Evolutionary conservation across 2,113 vertebrate genomes (phyloP), one percentile per base, ranked within the genome.

Genomic region (Rafetus swinhoei): DNA sequence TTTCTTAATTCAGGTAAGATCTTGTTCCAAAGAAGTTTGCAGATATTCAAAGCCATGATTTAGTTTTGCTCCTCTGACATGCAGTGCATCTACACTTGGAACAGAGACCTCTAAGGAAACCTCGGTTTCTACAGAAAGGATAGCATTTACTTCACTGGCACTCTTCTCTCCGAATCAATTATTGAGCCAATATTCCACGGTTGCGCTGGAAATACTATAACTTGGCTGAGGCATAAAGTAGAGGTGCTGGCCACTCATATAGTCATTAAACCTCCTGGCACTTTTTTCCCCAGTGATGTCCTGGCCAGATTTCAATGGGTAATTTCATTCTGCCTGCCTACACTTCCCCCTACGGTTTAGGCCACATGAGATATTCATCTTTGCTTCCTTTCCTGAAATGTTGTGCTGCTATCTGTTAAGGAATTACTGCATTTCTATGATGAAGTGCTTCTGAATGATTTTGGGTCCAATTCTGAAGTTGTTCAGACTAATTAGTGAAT

Each of bases 61-160:
- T 84, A 35, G 5, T 59, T 91, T 86, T 19, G 4, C 77, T 94
- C 9, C 3, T 76, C 79, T 65, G 55, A 77, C 39, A 74, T 82
- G 25, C 9, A 10, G 9, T 19, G 65, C n/a, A 72, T 72, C 65
- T 18, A 35, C 10, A 21, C 18, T 79, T 22, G 25, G 18, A 90
- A 74, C 65, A 52, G 62, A 14, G 1, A 15, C 18, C 59, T 39
- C 1, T 45, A 62, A 81, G 1, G 45, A 84, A 76, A 89, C 59
- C 77, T 7, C 16, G 39, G 16, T 45, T 65, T 35, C 74, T 79
- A 25, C 62, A 76, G 56, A 24, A 59, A 85, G 35, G 3, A 2
- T 4, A 32, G 5, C 3, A 9, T 16, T 76, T n/a, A 39, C 15
- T 16, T 4, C 9, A 11, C 39, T 72, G 0, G 0, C 18, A 0